Base-by-base conservation (phyloP, 2,888 invertebrate genomes). In the Heteropelma amictum region DNA sequence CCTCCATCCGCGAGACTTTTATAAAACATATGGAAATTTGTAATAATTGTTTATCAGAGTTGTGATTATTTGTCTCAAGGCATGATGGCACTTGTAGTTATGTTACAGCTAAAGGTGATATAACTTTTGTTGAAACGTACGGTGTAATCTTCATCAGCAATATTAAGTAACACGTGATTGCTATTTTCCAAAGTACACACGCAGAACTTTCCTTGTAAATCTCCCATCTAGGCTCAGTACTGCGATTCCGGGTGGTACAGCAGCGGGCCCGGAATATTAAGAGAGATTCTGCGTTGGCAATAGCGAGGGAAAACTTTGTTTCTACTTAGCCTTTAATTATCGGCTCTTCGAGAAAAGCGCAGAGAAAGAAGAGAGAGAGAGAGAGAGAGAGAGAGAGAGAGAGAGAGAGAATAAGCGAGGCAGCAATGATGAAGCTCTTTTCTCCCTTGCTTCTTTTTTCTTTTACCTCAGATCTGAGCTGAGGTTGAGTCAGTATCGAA, bases 281-380 rank as follows among this genome's bases (percentile, higher is more conserved):
- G 26, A 3, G 53, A 42, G 56, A 61, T 26, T 47, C 33, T 26
- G 19, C 42, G 21, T 17, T 10, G 30, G 63, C 26, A 45, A 56
- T 63, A 42, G 23, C 42, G 30, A 61, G 63, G 73, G 73, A 77
- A 81, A 80, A 79, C 72, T 78, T 79, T 70, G 70, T 72, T 80
- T 73, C 80, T 81, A 77, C 76, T 76, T 78, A 74, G 73, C 72
- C 75, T 79, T 79, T 79, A 78, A 82, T 82, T 81, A 81, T 78
- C 76, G 79, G 77, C 75, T 72, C 56, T 58, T 45, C 54, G 65
- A 60, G 53, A 5, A 21, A 26, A 47, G 35, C 26, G 63, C 33
- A 33, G 56, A 58, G 54, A 28, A 23, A 38, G 23, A 23, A 35
- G 7, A 19, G 12, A 40, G 10, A 67, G 35, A 53, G 35, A 61